Base-by-base conservation (phyloP, 2,888 invertebrate genomes). In the Spilarctia lutea region DNA sequence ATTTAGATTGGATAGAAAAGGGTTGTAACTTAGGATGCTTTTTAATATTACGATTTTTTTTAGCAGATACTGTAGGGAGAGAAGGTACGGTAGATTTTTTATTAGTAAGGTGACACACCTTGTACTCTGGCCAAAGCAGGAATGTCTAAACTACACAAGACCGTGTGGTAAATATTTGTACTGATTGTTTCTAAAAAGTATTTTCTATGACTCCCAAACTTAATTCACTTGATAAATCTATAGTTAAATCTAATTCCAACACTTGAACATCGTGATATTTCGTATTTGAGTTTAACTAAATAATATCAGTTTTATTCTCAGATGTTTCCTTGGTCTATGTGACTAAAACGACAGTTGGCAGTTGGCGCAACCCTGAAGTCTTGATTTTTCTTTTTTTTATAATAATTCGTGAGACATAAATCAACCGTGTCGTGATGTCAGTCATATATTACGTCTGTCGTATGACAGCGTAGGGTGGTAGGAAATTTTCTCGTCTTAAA, bases 351-450 rank as follows among this genome's bases (percentile, higher is more conserved):
- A 20, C 35, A 68, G 24, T 48, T 39, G n/a, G n/a, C 24, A 27
- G 30, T 45, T 33, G 11, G 18, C 18, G 30, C 65, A 70, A 56
- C 83, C 83, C 83, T 71, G 71, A 42, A 72, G 63, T 30, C 39
- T 20, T 20, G 60, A 45, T 75, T 81, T 79, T 33, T 72, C 68
- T 72, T 63, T 30, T 75, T 78, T 65, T 45, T 75, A 74, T 81
- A 78, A 75, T 77, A 73, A 74, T 77, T 72, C 75, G 72, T 56
- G 71, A 75, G 73, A 20, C 63, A 75, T 85, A 78, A 70, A 83
- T 83, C 84, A 83, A 73, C 56, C 72, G 42, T 76, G 82, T 78
- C 78, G 68, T 68, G 68, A 48, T 74, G 80, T 78, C 84, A 78
- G 65, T 70, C 72, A 39, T 75, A 73, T n/a, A 39, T 72, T 48